Base-by-base conservation (phyloP, 2,888 invertebrate genomes). In the Priapulus caudatus region DNA sequence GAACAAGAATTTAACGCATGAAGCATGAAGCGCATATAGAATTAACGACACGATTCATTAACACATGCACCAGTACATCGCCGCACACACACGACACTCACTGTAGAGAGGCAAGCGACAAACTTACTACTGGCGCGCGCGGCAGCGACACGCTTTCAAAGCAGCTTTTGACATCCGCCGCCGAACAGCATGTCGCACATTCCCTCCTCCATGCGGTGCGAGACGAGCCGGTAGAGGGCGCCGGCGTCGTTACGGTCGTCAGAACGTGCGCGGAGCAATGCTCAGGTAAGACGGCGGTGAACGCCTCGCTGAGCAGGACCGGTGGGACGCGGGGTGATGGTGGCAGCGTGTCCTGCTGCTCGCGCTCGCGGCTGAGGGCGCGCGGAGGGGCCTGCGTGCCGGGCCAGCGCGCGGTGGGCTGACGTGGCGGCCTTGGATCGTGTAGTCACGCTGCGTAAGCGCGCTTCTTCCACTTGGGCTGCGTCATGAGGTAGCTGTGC, bases 161-260 rank as follows among this genome's bases (percentile, higher is more conserved):
- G n/a, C 54, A 89, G 73, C 61, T 89, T 81, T 61, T 89, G 82
- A 10, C 87, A 87, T 2, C 91, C 92, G 2, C 92, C 72, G 60
- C 15, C 59, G 55, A 2, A 54, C 20, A n/a, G 57, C 54, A n/a
- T 51, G 53, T 45, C 75, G 81, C 95, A 97, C 18, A 88, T 82
- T 45, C 78, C 78, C 20, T 81, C 79, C 56, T 81, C 79, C 54
- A 92, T 84, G 52, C 78, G 78, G 65, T 91, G 89, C 0, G 89
- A 89, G 1, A 84, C 80, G 5, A 95, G 79, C 16, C 91, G 78
- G 69, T 84, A 89, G 55, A 98, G 75, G 62, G 95, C 82, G 56
- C 92, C 87, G 56, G 92, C 86, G 73, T 98, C 97, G 63, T 91
- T 86, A 2, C n/a, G n/a, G n/a, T n/a, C n/a, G n/a, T 90, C 88